phyloP scores from a whole-genome alignment of 2,113 vertebrate genomes.

The Dromas ardeola region DNA sequence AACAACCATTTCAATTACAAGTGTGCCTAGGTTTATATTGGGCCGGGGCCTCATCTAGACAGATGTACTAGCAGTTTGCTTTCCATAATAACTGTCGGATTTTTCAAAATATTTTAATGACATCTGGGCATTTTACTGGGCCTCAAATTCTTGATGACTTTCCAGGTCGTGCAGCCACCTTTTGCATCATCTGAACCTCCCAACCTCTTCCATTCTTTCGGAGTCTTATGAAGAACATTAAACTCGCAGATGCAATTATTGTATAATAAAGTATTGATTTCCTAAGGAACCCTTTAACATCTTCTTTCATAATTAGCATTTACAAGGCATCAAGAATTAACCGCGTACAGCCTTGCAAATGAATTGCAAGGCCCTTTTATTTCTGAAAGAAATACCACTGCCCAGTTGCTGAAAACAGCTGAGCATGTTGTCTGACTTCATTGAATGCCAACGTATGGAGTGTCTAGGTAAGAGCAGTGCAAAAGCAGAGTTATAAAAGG shows the following conservation, averaged over 20 bases:
- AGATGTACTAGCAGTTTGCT: constrained; percentile 56
- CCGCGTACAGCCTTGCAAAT: constrained; percentile 57
- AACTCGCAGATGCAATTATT: constrained; percentile 79
- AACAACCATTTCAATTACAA: constrained; percentile 52
- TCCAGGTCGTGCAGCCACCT: constrained; percentile 65
- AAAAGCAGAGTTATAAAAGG: neutral
- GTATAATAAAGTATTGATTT: constrained; percentile 83
- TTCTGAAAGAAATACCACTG: constrained; percentile 49
- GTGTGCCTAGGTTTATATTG: constrained; percentile 35
- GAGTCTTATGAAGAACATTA: constrained; percentile 71
- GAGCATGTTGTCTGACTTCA: neutral
- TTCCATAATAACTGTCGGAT: constrained; percentile 61
- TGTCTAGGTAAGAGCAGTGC: neutral
- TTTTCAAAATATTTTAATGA: constrained; percentile 65
- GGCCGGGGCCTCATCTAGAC: constrained; percentile 54
- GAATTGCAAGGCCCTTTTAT: constrained; percentile 56
- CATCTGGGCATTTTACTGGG: constrained; percentile 55
- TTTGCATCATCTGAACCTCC: constrained; percentile 68
- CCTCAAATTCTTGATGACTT: constrained; percentile 67
- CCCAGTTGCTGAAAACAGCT: neutral
- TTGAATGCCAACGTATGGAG: neutral
- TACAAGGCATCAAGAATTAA: constrained; percentile 71
- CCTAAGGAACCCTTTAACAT: constrained; percentile 72
- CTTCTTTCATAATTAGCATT: constrained; percentile 78
- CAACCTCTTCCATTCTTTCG: constrained; percentile 67